These are phyloP conservation scores for Sinohyriopsis cumingii DNA, from an alignment of 2,888 invertebrate genomes.

Conservation along the genomic window DNA sequence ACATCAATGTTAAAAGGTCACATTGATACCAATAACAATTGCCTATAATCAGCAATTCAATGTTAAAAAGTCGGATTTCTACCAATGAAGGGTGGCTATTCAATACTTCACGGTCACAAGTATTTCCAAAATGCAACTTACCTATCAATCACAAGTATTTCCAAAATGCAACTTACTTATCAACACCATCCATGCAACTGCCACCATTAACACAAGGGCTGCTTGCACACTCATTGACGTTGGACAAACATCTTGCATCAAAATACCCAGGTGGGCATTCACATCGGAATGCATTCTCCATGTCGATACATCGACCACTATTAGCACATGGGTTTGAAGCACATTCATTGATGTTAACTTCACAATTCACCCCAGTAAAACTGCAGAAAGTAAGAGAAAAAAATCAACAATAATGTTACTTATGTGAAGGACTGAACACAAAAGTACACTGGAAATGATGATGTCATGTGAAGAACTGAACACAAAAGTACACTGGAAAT, in stretches of 20 bases:
- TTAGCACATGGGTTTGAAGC: conserved; percentile 95
- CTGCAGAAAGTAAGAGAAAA: conserved; percentile 5
- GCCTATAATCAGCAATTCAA: no score
- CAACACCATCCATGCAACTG: conserved; percentile 87
- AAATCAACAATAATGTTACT: not conserved
- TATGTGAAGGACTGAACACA: not conserved
- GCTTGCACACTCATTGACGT: conserved; percentile 93
- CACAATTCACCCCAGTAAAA: conserved; percentile 46
- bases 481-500: no score
- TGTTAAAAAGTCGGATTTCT: no score
- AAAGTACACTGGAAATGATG: no score
- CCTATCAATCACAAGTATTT: conserved; percentile 75
- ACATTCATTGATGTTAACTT: conserved; percentile 90
- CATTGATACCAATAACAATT: no score
- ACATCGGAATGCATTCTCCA: conserved; percentile 93
- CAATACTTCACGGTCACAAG: no score
- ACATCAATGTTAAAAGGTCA: no score
- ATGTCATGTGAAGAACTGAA: no score
- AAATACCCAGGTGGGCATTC: conserved; percentile 80
- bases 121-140: conserved; percentile 72
- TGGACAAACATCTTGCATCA: conserved; percentile 72
- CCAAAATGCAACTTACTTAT: conserved; percentile 77
- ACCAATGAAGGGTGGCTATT: no score
- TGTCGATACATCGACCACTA: conserved; percentile 88
- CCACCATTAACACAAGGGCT: conserved; percentile 96